Evolutionary conservation across 2,888 invertebrate genomes (phyloP).

Genomic region (Lydus trimaculatus): DNA sequence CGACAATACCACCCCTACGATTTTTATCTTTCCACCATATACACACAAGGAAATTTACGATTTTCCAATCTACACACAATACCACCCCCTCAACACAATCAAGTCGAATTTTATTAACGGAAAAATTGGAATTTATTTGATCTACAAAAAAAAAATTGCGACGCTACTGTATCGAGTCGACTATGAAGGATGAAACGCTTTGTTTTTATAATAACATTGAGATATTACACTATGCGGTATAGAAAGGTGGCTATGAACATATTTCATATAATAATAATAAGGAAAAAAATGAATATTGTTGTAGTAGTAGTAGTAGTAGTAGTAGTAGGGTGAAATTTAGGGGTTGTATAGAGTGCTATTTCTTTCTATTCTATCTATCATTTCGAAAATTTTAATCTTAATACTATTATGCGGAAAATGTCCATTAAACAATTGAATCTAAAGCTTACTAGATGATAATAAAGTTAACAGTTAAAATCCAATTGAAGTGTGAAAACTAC

Average conservation of each 20-base stretch:
- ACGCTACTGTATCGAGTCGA: conserved; percentile 46
- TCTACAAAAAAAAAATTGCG: background rate
- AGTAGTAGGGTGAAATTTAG: conserved; percentile 17
- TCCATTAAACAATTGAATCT: conserved; percentile 56
- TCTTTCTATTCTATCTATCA: background rate
- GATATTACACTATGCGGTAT: conserved; percentile 59
- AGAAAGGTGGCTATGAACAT: conserved; percentile 59
- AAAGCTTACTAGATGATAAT: conserved; percentile 42
- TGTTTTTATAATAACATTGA: conserved; percentile 60
- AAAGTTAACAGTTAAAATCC: conserved; percentile 58
- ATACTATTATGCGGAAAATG: conserved; percentile 39
- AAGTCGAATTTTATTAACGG: no score
- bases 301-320: background rate
- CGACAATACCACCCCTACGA: conserved; percentile 8
- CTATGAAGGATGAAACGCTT: conserved; percentile 45
- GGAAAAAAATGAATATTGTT: background rate
- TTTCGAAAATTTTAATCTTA: conserved; percentile 16
- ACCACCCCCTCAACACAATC: background rate
- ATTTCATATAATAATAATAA: conserved; percentile 58
- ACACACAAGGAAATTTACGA: background rate
- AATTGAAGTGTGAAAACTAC: conserved; percentile 45
- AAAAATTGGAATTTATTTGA: background rate
- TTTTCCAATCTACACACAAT: background rate
- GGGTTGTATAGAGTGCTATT: no score
- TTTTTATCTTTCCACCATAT: background rate